A percentile compares a stretch with the other conserved stretches of the same genome.
phyloP scores from a whole-genome alignment of 1,140 invertebrate species.

The Cyrtorhinus lividipennis region DNA sequence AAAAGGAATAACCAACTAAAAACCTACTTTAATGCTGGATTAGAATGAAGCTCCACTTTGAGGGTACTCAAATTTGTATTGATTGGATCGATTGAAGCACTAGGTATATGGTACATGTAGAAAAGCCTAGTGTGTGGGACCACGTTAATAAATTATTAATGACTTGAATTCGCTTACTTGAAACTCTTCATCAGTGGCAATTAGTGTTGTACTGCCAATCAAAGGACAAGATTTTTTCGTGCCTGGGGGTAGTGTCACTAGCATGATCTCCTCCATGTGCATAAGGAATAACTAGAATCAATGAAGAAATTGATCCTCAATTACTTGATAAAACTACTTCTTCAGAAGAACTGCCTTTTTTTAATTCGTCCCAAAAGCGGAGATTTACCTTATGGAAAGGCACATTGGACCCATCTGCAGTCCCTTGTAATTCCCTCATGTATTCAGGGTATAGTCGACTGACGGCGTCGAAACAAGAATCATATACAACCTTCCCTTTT shows the following conservation, averaged over 20 bases:
- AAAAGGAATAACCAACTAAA: too few species aligned
- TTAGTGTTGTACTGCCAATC: background rate
- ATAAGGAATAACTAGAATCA: background rate
- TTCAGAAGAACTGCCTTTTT: too few species aligned
- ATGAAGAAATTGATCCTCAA: too few species aligned
- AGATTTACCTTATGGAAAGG: background rate
- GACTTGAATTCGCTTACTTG: background rate
- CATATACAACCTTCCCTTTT: background rate
- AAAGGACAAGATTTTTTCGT: background rate
- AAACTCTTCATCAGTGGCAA: background rate
- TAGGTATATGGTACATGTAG: too few species aligned
- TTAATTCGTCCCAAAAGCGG: too few species aligned
- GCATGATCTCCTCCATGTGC: background rate
- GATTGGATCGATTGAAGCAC: too few species aligned
- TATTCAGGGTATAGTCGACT: background rate
- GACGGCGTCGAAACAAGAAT: background rate
- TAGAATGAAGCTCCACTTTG: too few species aligned
- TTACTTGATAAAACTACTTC: too few species aligned
- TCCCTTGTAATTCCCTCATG: background rate
- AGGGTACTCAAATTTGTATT: too few species aligned
- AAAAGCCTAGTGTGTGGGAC: too few species aligned
- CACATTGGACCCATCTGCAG: background rate
- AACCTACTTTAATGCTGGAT: too few species aligned
- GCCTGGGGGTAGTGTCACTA: background rate
- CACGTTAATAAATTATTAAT: too few species aligned